Evolutionary conservation across 2,797 vertebrate species (phyloP), one percentile per base, ranked within the genome.

Genomic region (Dallia pectoralis): DNA sequence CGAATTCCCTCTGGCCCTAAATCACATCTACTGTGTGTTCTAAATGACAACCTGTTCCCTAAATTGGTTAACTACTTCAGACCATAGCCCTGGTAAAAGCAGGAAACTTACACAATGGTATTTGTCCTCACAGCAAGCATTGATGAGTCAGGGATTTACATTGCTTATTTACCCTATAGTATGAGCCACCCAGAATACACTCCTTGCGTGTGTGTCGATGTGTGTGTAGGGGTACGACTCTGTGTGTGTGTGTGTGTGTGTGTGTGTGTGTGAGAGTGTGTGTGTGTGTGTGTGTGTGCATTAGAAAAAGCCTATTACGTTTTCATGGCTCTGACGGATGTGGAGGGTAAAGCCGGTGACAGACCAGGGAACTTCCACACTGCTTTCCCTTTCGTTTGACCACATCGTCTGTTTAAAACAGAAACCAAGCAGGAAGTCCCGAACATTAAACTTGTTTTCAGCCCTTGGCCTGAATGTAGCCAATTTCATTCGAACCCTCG

Each of bases 401-500:
- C 66, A 59, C 74, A 63, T 72, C 67, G 75, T 67, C 48, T 72
- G 66, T 69, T 75, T 40, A 19, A 33, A 72, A 72, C 72, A 82
- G 74, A 72, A 75, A 75, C 53, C 67, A 67, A 83, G 78, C 72
- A 67, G 70, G 53, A 66, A 16, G 71, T 76, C 65, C 47, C 16
- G 11, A 16, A 72, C 33, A 18, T 73, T 79, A 4, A 69, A 74
- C 65, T 80, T 67, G 65, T 72, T 72, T 74, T 71, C 76, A 85
- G 75, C 74, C 76, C 77, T 78, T 12, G 63, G 68, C 67, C 77
- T 82, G 73, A 74, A 83, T 77, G 77, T 25, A 8, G 75, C 29
- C 59, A 49, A 79, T 82, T 67, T 78, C 22, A 67, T 59, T 70
- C 33, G 66, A 82, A 77, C 72, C 72, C 53, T 73, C 53, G 69